Evolutionary conservation across 1,140 invertebrate genomes (phyloP).

Genomic region (Proales similis): DNA sequence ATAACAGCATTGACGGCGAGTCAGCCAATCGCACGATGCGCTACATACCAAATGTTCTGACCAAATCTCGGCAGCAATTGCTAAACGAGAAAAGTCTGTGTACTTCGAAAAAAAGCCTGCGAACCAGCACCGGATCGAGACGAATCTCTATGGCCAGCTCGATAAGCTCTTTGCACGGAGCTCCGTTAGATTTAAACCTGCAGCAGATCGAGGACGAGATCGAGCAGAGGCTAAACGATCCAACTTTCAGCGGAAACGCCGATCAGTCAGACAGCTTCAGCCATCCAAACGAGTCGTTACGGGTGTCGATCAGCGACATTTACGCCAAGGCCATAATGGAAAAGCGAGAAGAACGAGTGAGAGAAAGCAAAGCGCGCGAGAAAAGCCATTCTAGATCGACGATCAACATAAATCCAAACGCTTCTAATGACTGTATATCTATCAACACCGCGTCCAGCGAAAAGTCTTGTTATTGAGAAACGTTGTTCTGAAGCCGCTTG

Average conservation of each 20-base stretch:
- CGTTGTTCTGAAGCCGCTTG: not conserved
- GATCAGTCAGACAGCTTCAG: not conserved
- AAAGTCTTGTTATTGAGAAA: conserved; percentile 20
- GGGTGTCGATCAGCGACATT: not conserved
- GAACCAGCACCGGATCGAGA: not conserved
- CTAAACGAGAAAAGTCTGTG: too few species aligned
- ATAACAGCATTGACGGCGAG: too few species aligned
- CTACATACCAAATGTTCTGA: too few species aligned
- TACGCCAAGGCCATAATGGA: not conserved
- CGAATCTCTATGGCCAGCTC: not conserved
- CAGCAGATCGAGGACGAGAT: not conserved
- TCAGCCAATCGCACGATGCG: too few species aligned
- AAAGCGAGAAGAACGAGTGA: conserved; percentile 3
- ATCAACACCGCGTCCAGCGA: not conserved
- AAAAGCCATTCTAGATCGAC: not conserved
- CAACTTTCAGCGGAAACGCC: not conserved
- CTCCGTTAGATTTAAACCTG: not conserved
- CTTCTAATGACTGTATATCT: not conserved
- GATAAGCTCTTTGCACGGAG: not conserved
- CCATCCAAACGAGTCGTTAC: not conserved
- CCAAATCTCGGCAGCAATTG: too few species aligned
- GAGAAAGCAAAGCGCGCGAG: not conserved
- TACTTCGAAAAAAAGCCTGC: too few species aligned
- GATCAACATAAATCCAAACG: not conserved
- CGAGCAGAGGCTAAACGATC: not conserved